Percentiles rank a stretch among this genome's conserved stretches.
These are phyloP conservation scores for Toxonevra muliebris DNA, from an alignment of 2,888 invertebrate genomes.

Conservation along the genomic window DNA sequence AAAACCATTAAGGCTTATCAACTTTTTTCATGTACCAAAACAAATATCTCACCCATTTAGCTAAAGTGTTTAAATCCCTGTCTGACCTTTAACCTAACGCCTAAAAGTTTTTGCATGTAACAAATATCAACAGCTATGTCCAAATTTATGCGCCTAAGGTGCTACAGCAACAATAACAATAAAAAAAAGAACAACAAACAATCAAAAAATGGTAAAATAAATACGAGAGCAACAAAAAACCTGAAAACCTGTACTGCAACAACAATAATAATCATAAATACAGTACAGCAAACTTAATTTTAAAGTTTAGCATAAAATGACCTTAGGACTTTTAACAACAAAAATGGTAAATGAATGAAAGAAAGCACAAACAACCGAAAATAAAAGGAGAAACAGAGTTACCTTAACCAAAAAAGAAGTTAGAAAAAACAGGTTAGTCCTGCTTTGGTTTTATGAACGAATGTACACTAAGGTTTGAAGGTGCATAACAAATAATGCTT, in stretches of 20 bases:
- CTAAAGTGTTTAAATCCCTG: slow-evolving; percentile 54
- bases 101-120: slow-evolving; percentile 41
- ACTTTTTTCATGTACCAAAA: no score
- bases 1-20: no score
- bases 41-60: slow-evolving; percentile 11
- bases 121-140: slow-evolving; percentile 51
- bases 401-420: slow-evolving; percentile 5
- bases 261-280: slow-evolving; percentile 7
- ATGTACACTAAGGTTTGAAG: no score
- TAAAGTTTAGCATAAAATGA: slow-evolving; percentile 37
- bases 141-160: slow-evolving; percentile 54
- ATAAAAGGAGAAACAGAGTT: slow-evolving; percentile 17
- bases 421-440: slow-evolving; percentile 32
- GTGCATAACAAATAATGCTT: neutral
- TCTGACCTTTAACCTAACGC: slow-evolving; percentile 58
- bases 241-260: slow-evolving; percentile 5
- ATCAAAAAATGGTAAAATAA: slow-evolving; percentile 24
- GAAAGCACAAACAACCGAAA: neutral
- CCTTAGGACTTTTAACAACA: slow-evolving; percentile 29
- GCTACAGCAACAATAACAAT: neutral
- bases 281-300: slow-evolving; percentile 20
- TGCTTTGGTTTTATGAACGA: slow-evolving; percentile 27
- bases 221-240: slow-evolving; percentile 18
- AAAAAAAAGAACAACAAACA: slow-evolving; percentile 10
- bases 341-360: neutral